Conservation (phyloP, 2,888 invertebrate species). For the Mesopsocus fuscifrons region DNA sequence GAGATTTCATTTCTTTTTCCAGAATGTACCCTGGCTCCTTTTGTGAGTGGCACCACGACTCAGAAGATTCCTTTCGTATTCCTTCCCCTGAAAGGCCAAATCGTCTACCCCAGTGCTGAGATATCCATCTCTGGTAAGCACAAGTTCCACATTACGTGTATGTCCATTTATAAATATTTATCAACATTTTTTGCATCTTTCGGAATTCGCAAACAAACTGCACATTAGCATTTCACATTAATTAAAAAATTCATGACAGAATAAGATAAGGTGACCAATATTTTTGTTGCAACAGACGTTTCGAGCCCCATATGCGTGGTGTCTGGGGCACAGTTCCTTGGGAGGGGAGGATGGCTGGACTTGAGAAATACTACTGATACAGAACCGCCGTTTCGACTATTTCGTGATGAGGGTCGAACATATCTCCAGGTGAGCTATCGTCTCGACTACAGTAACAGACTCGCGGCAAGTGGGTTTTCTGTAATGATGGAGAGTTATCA, state of each 20-base stretch:
- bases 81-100: constrained; percentile 67
- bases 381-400: constrained; percentile 33
- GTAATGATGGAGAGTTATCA: neutral
- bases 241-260: too few relatives aligned
- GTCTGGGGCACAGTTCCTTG: constrained; percentile 65
- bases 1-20: constrained; percentile 26
- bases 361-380: constrained; percentile 40
- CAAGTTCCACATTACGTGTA: too few relatives aligned
- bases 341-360: constrained; percentile 60
- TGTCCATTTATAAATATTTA: too few relatives aligned
- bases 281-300: constrained; percentile 34
- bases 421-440: constrained; percentile 46
- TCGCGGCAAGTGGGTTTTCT: neutral
- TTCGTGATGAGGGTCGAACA: constrained; percentile 61
- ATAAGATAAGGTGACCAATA: too few relatives aligned
- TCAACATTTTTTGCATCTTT: too few relatives aligned
- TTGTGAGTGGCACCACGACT: constrained; percentile 43
- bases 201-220: too few relatives aligned
- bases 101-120: constrained; percentile 73
- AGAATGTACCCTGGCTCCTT: constrained; percentile 68
- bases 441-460: neutral
- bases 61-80: constrained; percentile 76
- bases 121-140: constrained; percentile 56
- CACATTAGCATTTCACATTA: too few relatives aligned
- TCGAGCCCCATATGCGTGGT: constrained; percentile 69